phyloP scores from a whole-genome alignment of 2,888 invertebrate genomes.

The Drosophila kambysellisi region DNA sequence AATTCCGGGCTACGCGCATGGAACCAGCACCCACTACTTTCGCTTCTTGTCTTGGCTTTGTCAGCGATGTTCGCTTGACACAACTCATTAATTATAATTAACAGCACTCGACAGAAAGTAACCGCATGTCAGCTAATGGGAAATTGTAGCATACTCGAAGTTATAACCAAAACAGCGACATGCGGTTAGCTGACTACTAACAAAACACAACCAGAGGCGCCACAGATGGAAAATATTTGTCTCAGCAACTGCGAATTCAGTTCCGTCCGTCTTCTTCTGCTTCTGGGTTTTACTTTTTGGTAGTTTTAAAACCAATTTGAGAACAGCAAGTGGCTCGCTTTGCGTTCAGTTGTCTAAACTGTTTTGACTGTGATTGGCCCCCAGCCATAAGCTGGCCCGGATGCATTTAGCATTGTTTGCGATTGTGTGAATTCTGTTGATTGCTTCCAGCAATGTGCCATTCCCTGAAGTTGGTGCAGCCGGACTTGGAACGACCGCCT shows the following conservation, averaged over 20 bases:
- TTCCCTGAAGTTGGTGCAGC: background rate
- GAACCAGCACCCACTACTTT: slow-evolving; percentile 1
- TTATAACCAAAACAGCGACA: slow-evolving; percentile 13
- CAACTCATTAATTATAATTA: slow-evolving; percentile 77
- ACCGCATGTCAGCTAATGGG: slow-evolving; percentile 16
- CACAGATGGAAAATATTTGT: slow-evolving; percentile 23
- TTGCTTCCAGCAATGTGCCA: background rate
- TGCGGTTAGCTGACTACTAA: slow-evolving; percentile 25
- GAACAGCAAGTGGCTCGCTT: slow-evolving; percentile 17
- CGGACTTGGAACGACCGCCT: slow-evolving; percentile 24
- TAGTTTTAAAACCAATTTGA: slow-evolving; percentile 40
- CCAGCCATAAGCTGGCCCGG: background rate
- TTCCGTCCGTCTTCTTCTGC: slow-evolving; percentile 1
- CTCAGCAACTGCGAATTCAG: slow-evolving; percentile 3
- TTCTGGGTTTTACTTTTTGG: slow-evolving; percentile 17
- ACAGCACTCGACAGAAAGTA: slow-evolving; percentile 44
- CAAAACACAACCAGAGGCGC: slow-evolving; percentile 27
- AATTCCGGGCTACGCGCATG: background rate
- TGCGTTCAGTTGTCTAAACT: slow-evolving; percentile 15
- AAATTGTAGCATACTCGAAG: background rate
- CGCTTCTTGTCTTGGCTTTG: slow-evolving; percentile 30
- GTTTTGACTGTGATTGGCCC: slow-evolving; percentile 8
- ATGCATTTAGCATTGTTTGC: slow-evolving; percentile 28
- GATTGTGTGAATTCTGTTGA: slow-evolving; percentile 12
- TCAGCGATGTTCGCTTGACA: slow-evolving; percentile 48